phyloP scores from a whole-genome alignment of 1,140 invertebrate species.

The Drosophila ohnishii region DNA sequence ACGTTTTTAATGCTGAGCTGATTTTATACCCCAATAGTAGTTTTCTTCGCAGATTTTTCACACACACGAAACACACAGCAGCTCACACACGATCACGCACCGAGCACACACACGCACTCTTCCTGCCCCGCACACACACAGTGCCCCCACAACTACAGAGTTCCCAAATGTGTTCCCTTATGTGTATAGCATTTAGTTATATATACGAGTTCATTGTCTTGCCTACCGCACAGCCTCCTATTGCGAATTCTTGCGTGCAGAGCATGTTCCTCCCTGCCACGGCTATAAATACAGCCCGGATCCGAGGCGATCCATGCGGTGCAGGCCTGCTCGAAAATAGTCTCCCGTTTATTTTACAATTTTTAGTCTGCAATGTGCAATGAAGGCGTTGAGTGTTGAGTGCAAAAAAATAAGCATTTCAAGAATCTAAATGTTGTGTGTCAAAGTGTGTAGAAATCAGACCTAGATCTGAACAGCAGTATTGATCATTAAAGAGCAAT shows the following conservation, averaged over 20 bases:
- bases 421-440: constrained; percentile 24
- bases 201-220: constrained; percentile 76
- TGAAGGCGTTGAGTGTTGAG: constrained; percentile 39
- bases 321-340: constrained; percentile 66
- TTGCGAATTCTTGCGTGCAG: constrained; percentile 37
- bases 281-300: constrained; percentile 65
- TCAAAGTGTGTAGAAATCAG: constrained; percentile 25
- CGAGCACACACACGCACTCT: constrained; percentile 33
- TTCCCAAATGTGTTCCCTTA: constrained; percentile 54
- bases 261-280: constrained; percentile 33
- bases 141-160: constrained; percentile 42
- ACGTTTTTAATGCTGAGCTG: constrained; percentile 68
- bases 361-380: constrained; percentile 63
- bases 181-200: constrained; percentile 37
- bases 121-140: constrained; percentile 32
- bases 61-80: constrained; percentile 3
- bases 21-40: constrained; percentile 49
- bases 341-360: constrained; percentile 39
- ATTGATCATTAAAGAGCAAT: not conserved
- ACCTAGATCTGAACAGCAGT: constrained; percentile 3
- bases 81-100: constrained; percentile 43
- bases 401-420: constrained; percentile 31
- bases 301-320: constrained; percentile 55
- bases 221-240: constrained; percentile 52
- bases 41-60: constrained; percentile 51